These are phyloP conservation scores for Agriotes lineatus DNA, from an alignment of 2,888 invertebrate species.

Conservation along the genomic window DNA sequence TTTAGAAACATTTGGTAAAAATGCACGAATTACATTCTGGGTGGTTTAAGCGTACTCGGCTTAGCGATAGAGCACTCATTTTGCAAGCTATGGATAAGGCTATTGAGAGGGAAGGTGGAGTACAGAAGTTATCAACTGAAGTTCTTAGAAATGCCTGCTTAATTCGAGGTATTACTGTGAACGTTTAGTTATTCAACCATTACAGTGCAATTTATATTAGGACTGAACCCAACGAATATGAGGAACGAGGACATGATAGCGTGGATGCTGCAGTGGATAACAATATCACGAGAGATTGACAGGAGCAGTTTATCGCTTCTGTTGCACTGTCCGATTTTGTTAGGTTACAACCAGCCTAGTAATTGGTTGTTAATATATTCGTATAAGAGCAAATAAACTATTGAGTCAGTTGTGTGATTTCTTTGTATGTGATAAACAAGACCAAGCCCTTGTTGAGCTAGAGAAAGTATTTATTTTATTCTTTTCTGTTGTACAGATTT, in stretches of 20 bases:
- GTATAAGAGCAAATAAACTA: slow-evolving; percentile 38
- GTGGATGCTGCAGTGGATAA: slow-evolving; percentile 83
- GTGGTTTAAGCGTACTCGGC: slow-evolving; percentile 73
- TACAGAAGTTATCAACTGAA: slow-evolving; percentile 74
- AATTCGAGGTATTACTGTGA: slow-evolving; percentile 70
- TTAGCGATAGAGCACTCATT: slow-evolving; percentile 78
- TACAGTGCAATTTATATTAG: slow-evolving; percentile 48
- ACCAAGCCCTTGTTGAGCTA: slow-evolving; percentile 8
- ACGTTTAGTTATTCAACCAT: neutral
- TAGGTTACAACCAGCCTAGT: slow-evolving; percentile 86
- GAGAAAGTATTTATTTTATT: slow-evolving; percentile 9
- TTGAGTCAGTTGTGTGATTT: slow-evolving; percentile 37
- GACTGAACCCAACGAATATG: slow-evolving; percentile 82
- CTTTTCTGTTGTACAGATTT: neutral
- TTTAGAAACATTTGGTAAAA: slow-evolving; percentile 79
- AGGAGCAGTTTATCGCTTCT: slow-evolving; percentile 78
- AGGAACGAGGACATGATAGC: slow-evolving; percentile 77
- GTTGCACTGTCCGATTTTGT: slow-evolving; percentile 84
- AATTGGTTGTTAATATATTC: slow-evolving; percentile 77
- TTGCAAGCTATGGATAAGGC: slow-evolving; percentile 86
- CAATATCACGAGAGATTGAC: slow-evolving; percentile 75
- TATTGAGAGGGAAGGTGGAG: slow-evolving; percentile 82
- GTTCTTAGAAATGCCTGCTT: slow-evolving; percentile 79
- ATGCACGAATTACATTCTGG: slow-evolving; percentile 76
- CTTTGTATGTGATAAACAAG: slow-evolving; percentile 7